Conservation (phyloP, 2,888 invertebrate genomes). For the Orchesella flavescens region DNA sequence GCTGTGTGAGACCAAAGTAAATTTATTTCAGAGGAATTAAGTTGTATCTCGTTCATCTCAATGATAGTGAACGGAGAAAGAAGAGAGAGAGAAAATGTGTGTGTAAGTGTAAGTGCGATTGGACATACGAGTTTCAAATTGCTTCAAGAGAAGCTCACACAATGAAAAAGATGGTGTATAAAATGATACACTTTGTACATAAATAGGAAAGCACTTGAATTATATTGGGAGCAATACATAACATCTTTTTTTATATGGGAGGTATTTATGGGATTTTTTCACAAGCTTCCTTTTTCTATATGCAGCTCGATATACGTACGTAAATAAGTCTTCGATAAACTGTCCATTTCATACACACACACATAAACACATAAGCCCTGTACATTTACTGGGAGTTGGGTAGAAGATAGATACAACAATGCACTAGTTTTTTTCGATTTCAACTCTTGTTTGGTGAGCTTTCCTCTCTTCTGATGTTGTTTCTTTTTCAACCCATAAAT, state of each 20-base stretch:
- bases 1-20: slow-evolving; percentile 27
- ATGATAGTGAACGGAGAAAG: not conserved
- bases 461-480: slow-evolving; percentile 17
- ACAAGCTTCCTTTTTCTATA: not conserved
- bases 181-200: too few relatives aligned
- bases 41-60: slow-evolving; percentile 31
- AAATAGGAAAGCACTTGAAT: too few relatives aligned
- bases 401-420: not conserved
- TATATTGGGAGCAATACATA: too few relatives aligned
- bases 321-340: slow-evolving; percentile 34
- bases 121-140: not conserved
- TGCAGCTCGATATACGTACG: not conserved
- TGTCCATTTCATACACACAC: slow-evolving; percentile 38
- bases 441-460: slow-evolving; percentile 28
- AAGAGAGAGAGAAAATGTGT: not conserved
- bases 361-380: not conserved
- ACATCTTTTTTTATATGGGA: not conserved
- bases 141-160: too few relatives aligned
- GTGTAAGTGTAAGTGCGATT: not conserved
- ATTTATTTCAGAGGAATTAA: slow-evolving; percentile 49
- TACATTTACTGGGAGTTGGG: not conserved
- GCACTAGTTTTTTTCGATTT: slow-evolving; percentile 10
- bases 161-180: too few relatives aligned
- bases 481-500: slow-evolving; percentile 45
- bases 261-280: not conserved